These are phyloP conservation scores for Mesitornis unicolor DNA, from an alignment of 2,113 vertebrate species.

Conservation along the genomic window DNA sequence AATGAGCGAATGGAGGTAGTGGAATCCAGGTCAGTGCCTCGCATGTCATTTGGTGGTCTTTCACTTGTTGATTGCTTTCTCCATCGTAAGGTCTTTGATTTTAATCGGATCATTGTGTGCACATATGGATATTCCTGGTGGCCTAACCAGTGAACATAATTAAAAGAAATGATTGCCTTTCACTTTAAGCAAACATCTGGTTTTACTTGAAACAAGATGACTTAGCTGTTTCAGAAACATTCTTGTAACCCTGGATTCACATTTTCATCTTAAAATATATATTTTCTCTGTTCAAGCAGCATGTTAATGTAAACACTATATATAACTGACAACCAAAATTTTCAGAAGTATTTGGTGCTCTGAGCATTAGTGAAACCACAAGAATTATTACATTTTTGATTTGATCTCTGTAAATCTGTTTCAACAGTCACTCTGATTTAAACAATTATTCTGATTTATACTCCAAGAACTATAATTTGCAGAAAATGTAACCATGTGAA, in stretches of 20 bases:
- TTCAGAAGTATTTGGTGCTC: conserved; percentile 78
- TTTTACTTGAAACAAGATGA: conserved; percentile 86
- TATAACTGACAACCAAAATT: conserved; percentile 81
- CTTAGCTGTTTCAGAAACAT: conserved; percentile 83
- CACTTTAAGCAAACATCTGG: conserved; percentile 86
- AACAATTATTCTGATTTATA: conserved; percentile 86
- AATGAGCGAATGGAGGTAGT: conserved; percentile 14
- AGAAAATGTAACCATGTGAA: conserved; percentile 84
- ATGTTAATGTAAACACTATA: conserved; percentile 81
- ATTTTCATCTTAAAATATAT: conserved; percentile 83
- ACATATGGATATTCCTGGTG: conserved; percentile 83
- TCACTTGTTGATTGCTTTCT: conserved; percentile 77
- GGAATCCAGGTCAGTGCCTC: conserved; percentile 37
- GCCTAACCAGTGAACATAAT: conserved; percentile 82
- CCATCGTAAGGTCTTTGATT: conserved; percentile 78
- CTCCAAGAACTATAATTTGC: conserved; percentile 80
- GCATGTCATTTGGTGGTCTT: conserved; percentile 72
- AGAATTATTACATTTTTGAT: conserved; percentile 82
- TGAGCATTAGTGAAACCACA: conserved; percentile 76
- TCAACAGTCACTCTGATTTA: conserved; percentile 82
- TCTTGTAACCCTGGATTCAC: conserved; percentile 81
- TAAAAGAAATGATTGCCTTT: conserved; percentile 86
- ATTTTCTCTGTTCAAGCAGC: conserved; percentile 79
- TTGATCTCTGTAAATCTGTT: conserved; percentile 85
- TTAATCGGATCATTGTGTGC: conserved; percentile 79